Evolutionary conservation across 2,797 vertebrate species (phyloP).

Genomic region (Thamnophis elegans): DNA sequence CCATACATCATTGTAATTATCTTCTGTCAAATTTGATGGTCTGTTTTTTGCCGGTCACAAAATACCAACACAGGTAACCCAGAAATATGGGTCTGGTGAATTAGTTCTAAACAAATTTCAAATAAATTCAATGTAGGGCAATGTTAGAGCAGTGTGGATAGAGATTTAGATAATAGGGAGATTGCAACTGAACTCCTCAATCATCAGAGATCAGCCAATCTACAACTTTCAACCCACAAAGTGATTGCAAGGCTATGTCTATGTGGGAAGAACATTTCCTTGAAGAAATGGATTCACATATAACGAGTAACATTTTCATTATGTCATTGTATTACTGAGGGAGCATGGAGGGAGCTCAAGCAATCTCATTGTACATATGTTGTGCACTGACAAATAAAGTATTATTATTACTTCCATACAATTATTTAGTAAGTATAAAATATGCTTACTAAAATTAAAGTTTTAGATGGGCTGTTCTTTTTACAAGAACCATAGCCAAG

Average conservation of each 20-base stretch:
- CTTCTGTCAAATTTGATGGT: background rate
- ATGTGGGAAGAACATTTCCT: background rate
- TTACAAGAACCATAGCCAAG: slow-evolving; percentile 66
- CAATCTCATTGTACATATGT: too few species aligned
- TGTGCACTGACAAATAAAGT: too few species aligned
- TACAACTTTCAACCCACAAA: background rate
- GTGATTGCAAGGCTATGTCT: background rate
- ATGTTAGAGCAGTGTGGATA: background rate
- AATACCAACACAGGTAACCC: background rate
- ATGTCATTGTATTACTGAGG: background rate
- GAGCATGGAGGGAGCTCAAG: too few species aligned
- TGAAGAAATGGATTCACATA: background rate
- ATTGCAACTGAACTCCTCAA: background rate
- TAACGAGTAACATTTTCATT: background rate
- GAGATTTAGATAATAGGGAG: background rate
- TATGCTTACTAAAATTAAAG: slow-evolving; percentile 10
- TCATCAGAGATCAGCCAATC: background rate
- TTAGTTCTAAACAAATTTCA: background rate
- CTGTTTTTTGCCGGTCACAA: background rate
- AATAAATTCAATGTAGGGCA: background rate
- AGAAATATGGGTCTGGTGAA: background rate
- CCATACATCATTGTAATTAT: background rate
- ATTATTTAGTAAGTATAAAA: background rate
- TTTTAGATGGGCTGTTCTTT: slow-evolving; percentile 62
- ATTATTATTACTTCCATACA: background rate